Conservation (phyloP, 2,797 vertebrate species). For the Pteropus rufus region DNA sequence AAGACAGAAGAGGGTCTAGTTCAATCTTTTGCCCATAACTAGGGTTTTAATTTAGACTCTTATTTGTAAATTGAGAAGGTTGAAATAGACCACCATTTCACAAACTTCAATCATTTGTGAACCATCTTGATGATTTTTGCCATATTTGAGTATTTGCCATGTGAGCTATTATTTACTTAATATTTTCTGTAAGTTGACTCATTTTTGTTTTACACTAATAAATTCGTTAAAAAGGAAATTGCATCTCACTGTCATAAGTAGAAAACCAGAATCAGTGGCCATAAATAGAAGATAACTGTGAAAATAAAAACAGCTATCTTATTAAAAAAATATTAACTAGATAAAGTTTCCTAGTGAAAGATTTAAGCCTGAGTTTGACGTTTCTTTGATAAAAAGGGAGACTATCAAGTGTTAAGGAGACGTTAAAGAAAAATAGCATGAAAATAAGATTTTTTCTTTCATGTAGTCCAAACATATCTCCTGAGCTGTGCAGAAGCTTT, state of each 20-base stretch:
- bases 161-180: neutral
- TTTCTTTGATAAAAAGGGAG: neutral
- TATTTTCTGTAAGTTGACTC: slow-evolving; percentile 34
- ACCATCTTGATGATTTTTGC: neutral
- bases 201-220: slow-evolving; percentile 41
- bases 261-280: slow-evolving; percentile 4
- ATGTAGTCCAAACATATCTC: neutral
- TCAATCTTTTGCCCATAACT: neutral
- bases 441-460: neutral
- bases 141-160: neutral
- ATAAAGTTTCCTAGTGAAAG: slow-evolving; percentile 5
- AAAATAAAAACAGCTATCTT: slow-evolving; percentile 45
- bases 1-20: neutral
- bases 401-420: neutral
- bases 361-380: neutral
- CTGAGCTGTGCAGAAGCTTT: neutral
- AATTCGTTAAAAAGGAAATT: slow-evolving; percentile 41
- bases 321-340: neutral
- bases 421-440: neutral
- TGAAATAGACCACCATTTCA: neutral
- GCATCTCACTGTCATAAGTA: neutral
- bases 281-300: slow-evolving; percentile 46
- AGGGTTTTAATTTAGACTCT: neutral
- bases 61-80: neutral
- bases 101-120: neutral